Evolutionary conservation across 2,113 vertebrate species (phyloP), one percentile per base, ranked within the genome.

Genomic region (Ornithorhynchus anatinus): DNA sequence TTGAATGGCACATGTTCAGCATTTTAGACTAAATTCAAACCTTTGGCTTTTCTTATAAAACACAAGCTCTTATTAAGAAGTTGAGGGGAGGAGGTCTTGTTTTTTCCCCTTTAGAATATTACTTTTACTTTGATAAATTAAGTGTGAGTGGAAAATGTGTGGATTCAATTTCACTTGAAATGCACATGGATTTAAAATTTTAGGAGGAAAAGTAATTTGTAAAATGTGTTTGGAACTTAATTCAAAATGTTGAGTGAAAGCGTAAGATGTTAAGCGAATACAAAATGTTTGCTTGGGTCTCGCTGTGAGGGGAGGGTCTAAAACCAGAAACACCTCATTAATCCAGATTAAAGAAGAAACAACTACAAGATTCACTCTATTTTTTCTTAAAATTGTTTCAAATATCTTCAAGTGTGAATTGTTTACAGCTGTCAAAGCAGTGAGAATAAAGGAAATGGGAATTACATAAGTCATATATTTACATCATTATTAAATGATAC

Each of bases 91-190:
- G 9, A 42, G 42, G 39, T 17, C 2, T 36, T n/a, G n/a, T n/a
- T 25, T 63, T 56, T 59, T 74, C 62, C 76, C 15, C 19, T 35
- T 52, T 54, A 65, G 33, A 22, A 42, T 59, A 69, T 23, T 45
- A 47, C 13, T 62, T 69, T 59, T 4, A 7, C 56, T 77, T 69
- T 20, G 29, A 22, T 70, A 72, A 79, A 22, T 19, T 20, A 50
- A 29, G 50, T 47, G 20, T 31, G 3, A 25, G 16, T 54, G 53
- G 17, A 37, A 54, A 67, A 37, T 62, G 42, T 16, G 8, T 66
- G 9, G 16, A 29, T 29, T 57, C 22, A 57, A 38, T 59, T 73
- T 63, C 51, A 42, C 15, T 60, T 36, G 58, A 32, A 57, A 35
- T 61, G n/a, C 31, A 35, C 1, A 42, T 9, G 62, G 16, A 17